Percentiles rank a stretch among this genome's conserved stretches.
phyloP scores from a whole-genome alignment of 1,140 invertebrate genomes.

The Lordiphosa stackelbergi region DNA sequence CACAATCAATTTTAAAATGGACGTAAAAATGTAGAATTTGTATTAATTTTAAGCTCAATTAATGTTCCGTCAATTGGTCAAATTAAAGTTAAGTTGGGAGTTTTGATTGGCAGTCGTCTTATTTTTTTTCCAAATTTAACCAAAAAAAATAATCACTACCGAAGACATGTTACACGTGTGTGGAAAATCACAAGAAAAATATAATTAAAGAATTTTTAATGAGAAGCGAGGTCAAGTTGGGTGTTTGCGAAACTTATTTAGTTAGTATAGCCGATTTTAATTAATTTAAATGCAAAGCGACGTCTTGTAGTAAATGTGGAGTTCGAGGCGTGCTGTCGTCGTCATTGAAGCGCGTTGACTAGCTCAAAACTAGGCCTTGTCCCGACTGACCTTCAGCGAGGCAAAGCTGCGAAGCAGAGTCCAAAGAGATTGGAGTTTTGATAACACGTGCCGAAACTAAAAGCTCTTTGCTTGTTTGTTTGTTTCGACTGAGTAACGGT shows the following conservation, averaged over 20 bases:
- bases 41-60: slow-evolving; percentile 43
- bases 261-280: background rate
- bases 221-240: slow-evolving; percentile 30
- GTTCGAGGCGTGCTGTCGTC: slow-evolving; percentile 46
- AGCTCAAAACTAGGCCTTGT: slow-evolving; percentile 32
- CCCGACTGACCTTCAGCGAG: slow-evolving; percentile 59
- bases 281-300: slow-evolving; percentile 26
- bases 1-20: slow-evolving; percentile 62
- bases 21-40: slow-evolving; percentile 32
- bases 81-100: slow-evolving; percentile 29
- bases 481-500: too few species aligned
- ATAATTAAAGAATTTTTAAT: slow-evolving; percentile 9
- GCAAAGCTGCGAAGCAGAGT: slow-evolving; percentile 16
- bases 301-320: slow-evolving; percentile 35
- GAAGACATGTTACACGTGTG: slow-evolving; percentile 63
- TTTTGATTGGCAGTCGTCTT: slow-evolving; percentile 42
- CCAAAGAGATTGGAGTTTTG: slow-evolving; percentile 2
- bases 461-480: too few species aligned
- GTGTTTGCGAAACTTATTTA: slow-evolving; percentile 14
- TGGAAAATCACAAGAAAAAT: slow-evolving; percentile 34
- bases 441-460: background rate
- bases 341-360: slow-evolving; percentile 66
- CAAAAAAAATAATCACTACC: slow-evolving; percentile 59
- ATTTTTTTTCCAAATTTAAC: slow-evolving; percentile 40
- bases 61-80: slow-evolving; percentile 63